Evolutionary conservation across 2,113 vertebrate genomes (phyloP).

Genomic region (Chloropsis hardwickii): DNA sequence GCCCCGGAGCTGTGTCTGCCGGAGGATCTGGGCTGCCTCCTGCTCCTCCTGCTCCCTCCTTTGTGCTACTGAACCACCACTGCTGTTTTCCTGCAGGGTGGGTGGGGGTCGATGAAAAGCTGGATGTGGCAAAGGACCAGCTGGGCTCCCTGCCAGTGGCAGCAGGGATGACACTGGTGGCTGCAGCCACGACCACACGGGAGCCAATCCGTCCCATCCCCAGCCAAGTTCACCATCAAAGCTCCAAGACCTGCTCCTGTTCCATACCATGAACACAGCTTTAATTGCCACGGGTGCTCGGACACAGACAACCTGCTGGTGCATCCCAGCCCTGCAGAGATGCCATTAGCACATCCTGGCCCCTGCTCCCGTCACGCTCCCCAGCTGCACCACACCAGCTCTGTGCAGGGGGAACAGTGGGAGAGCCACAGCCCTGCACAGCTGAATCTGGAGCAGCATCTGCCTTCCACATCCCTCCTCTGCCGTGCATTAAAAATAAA

Average conservation of each 20-base stretch:
- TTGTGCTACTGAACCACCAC: rapidly evolving
- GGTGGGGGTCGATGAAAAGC: neutral
- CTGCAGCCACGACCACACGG: neutral
- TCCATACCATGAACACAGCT: neutral
- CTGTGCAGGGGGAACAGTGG: neutral
- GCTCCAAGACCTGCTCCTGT: neutral
- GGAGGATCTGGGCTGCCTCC: rapidly evolving
- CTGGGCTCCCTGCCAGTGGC: neutral
- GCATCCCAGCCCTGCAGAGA: neutral
- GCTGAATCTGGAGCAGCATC: neutral
- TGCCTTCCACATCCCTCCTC: neutral
- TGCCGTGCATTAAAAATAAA: neutral
- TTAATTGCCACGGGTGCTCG: neutral
- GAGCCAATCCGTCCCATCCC: neutral
- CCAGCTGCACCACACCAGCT: rapidly evolving
- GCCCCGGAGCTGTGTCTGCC: neutral
- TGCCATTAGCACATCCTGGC: neutral
- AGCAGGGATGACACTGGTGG: neutral
- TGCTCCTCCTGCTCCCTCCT: neutral
- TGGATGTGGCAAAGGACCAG: neutral
- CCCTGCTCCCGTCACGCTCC: rapidly evolving
- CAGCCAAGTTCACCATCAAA: neutral
- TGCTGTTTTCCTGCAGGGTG: neutral
- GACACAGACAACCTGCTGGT: neutral
- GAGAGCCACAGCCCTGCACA: rapidly evolving